Evolutionary conservation across 2,888 invertebrate genomes (phyloP).

Genomic region (Sphaerophoria taeniata): DNA sequence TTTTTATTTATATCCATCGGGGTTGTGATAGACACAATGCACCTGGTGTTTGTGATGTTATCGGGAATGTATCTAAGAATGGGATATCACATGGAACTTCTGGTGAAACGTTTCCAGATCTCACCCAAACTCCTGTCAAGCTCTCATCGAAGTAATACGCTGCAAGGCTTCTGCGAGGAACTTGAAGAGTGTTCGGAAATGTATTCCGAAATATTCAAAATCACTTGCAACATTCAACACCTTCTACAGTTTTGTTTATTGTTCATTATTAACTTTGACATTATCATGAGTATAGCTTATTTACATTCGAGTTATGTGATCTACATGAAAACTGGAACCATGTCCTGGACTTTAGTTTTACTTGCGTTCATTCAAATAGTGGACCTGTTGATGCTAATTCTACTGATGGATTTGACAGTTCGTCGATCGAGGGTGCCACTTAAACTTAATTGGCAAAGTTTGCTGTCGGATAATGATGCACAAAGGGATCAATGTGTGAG

Average conservation of each 20-base stretch:
- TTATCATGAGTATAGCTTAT: conserved; percentile 76
- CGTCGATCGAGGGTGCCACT: conserved; percentile 75
- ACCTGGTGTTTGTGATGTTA: no score
- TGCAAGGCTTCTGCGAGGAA: conserved; percentile 78
- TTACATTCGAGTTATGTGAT: conserved; percentile 77
- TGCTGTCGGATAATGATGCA: conserved; percentile 78
- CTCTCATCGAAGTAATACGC: conserved; percentile 76
- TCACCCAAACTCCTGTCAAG: no score
- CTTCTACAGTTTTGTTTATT: conserved; percentile 78
- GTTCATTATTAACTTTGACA: conserved; percentile 78
- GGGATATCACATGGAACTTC: no score
- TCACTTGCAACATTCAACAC: conserved; percentile 75
- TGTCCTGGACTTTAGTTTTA: conserved; percentile 70
- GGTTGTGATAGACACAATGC: no score
- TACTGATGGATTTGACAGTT: conserved; percentile 77
- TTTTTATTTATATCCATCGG: no score
- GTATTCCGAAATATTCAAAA: conserved; percentile 76
- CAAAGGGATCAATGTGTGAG: conserved; percentile 79
- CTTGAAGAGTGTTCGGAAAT: conserved; percentile 76
- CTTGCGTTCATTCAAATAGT: conserved; percentile 76
- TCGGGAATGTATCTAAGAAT: no score
- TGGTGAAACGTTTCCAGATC: no score
- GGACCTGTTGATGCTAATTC: conserved; percentile 77
- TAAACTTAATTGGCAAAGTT: conserved; percentile 76
- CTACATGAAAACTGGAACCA: conserved; percentile 69